Conservation (phyloP, 2,888 invertebrate species). For the Cybosia mesomella region DNA sequence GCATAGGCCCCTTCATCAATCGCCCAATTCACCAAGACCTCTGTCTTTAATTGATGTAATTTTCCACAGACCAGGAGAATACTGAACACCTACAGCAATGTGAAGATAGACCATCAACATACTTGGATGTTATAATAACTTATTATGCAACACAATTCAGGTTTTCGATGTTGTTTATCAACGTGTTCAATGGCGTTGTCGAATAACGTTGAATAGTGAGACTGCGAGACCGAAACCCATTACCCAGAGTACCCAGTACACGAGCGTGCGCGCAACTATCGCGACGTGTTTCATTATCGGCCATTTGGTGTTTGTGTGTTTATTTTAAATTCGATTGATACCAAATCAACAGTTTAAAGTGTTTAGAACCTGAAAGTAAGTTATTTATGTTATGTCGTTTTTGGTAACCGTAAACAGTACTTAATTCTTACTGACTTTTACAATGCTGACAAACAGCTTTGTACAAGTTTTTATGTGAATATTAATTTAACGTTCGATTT, state of each 20-base stretch:
- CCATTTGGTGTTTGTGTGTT: background rate
- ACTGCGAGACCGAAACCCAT: background rate
- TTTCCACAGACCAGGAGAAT: background rate
- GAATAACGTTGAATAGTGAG: background rate
- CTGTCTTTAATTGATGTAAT: background rate
- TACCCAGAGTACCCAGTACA: constrained; percentile 35
- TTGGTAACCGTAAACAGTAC: background rate
- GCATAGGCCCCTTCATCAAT: background rate
- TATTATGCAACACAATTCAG: background rate
- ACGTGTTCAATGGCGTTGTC: background rate
- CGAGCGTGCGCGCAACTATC: constrained; percentile 45
- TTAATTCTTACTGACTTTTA: background rate
- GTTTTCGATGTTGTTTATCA: background rate
- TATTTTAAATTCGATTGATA: background rate
- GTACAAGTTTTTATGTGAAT: background rate
- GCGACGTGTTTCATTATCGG: constrained; percentile 44
- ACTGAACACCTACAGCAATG: background rate
- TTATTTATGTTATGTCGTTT: background rate
- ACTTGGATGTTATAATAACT: background rate
- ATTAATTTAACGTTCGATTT: background rate
- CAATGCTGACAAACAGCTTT: background rate
- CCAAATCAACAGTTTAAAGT: background rate
- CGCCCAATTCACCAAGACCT: background rate
- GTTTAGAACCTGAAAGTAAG: constrained; percentile 6
- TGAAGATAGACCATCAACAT: background rate